Evolutionary conservation across 2,797 vertebrate species (phyloP).

Genomic region (Brachyrhaphis roseni): DNA sequence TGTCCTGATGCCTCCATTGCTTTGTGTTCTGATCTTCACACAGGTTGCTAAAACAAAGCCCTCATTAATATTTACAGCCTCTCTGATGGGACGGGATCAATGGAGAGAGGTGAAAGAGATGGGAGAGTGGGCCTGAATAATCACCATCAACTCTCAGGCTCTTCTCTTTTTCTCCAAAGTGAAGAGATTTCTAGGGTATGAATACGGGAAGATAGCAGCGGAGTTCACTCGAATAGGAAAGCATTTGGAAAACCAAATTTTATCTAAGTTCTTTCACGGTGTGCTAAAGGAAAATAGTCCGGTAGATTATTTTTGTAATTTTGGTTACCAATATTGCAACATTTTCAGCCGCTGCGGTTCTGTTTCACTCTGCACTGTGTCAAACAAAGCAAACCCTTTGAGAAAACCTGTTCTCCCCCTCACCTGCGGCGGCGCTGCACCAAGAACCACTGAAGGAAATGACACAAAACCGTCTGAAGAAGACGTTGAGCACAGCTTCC

Average conservation of each 20-base stretch:
- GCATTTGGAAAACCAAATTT: not conserved
- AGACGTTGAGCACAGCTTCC: too few species aligned
- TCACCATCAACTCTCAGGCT: constrained; percentile 75
- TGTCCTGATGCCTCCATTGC: constrained; percentile 78
- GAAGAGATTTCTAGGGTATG: constrained; percentile 67
- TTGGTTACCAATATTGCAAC: too few species aligned
- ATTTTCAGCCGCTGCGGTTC: too few species aligned
- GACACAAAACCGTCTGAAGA: too few species aligned
- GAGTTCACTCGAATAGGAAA: constrained; percentile 44
- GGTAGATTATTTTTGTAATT: too few species aligned
- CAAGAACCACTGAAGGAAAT: too few species aligned
- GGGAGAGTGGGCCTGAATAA: constrained; percentile 78
- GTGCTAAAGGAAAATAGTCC: too few species aligned
- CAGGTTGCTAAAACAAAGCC: constrained; percentile 81
- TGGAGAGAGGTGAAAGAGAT: constrained; percentile 68
- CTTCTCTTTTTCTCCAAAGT: constrained; percentile 72
- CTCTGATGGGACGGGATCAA: constrained; percentile 82
- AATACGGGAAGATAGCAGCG: constrained; percentile 28
- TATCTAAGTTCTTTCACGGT: not conserved
- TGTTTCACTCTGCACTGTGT: too few species aligned
- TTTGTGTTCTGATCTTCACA: constrained; percentile 81
- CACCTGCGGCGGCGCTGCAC: too few species aligned
- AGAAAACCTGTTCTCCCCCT: too few species aligned
- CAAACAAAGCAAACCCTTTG: too few species aligned
- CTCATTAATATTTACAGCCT: constrained; percentile 87